phyloP scores from a whole-genome alignment of 2,888 invertebrate species.

The Eilema griseolum region DNA sequence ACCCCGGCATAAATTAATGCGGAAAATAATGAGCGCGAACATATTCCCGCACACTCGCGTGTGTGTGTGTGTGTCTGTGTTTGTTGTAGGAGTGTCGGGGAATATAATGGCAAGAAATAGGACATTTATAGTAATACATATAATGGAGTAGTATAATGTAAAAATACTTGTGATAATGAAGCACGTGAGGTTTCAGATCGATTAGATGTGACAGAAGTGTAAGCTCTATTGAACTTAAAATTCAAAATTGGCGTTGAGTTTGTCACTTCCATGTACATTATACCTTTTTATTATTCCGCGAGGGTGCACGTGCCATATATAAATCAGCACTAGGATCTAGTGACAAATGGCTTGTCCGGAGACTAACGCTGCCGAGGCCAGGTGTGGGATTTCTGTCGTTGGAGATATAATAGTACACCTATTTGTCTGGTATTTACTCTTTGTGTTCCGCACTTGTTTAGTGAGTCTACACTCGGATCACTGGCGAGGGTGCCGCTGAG shows the following conservation, averaged over 20 bases:
- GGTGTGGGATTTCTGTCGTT: constrained; percentile 11
- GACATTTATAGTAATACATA: not conserved
- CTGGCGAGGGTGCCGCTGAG: not conserved
- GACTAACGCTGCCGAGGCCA: not conserved
- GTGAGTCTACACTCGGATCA: not conserved
- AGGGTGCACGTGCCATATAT: constrained; percentile 5
- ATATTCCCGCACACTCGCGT: not conserved
- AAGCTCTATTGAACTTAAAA: not conserved
- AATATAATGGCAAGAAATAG: not conserved
- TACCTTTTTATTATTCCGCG: constrained; percentile 17
- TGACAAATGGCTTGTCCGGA: constrained; percentile 17
- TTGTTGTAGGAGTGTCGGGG: not conserved
- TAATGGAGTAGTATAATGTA: not conserved
- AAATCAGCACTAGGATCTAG: constrained; percentile 15
- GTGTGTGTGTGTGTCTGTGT: not conserved
- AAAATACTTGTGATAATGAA: not conserved
- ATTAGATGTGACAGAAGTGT: not conserved
- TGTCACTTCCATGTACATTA: constrained; percentile 8
- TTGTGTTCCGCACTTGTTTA: not conserved
- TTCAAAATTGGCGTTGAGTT: not conserved
- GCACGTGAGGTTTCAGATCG: not conserved
- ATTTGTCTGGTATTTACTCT: not conserved
- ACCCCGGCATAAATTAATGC: not conserved
- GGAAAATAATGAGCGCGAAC: not conserved
- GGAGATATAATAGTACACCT: not conserved